A percentile compares a stretch with the other conserved stretches of the same genome.
Evolutionary conservation across 2,113 vertebrate species (phyloP).

Genomic region (Sinocyclocheilus anshuiensis): DNA sequence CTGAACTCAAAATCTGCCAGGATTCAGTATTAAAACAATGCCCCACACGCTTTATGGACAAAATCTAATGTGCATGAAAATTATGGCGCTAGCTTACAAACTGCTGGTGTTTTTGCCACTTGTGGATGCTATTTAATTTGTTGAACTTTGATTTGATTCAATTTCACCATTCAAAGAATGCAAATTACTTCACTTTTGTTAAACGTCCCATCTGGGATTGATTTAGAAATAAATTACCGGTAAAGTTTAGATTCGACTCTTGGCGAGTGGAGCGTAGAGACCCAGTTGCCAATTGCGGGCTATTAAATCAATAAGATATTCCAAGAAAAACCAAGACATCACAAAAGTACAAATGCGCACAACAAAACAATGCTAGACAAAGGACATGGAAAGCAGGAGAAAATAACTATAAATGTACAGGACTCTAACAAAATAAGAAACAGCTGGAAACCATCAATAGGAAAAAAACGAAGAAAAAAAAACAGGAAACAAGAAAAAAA

Average conservation of each 20-base stretch:
- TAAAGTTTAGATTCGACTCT: not conserved
- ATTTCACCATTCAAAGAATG: not conserved
- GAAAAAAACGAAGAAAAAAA: no score
- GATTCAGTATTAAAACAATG: not conserved
- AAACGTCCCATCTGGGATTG: not conserved
- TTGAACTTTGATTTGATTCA: conserved; percentile 4
- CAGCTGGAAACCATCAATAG: not conserved
- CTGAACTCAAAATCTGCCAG: not conserved
- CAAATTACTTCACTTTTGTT: conserved; percentile 5
- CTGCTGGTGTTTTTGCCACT: not conserved
- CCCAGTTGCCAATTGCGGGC: not conserved
- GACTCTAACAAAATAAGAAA: not conserved
- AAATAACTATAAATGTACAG: not conserved
- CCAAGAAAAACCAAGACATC: conserved; percentile 1
- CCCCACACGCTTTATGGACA: not conserved
- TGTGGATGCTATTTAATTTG: not conserved
- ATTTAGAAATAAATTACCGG: conserved; percentile 15
- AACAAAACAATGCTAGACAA: not conserved
- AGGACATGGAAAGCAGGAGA: not conserved
- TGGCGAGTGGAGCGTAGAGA: not conserved
- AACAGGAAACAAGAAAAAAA: not conserved
- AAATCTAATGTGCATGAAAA: no score
- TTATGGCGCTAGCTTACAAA: no score
- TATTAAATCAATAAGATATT: conserved; percentile 9
- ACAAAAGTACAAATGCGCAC: not conserved